Conservation (phyloP, 2,113 vertebrate genomes). For the Leptocoma aspasia region DNA sequence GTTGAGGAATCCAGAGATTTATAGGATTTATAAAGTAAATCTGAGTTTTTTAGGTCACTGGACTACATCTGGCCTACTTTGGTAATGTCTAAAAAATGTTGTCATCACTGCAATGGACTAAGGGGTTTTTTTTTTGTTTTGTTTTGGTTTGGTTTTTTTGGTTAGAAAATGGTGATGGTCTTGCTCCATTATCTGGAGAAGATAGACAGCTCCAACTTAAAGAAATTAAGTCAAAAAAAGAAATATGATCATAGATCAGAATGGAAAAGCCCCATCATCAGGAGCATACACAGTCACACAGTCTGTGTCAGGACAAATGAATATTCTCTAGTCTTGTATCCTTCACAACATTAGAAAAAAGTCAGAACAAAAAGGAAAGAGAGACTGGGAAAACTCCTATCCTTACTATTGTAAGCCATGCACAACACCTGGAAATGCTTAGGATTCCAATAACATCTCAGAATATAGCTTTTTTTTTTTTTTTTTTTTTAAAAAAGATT, state of each 20-base stretch:
- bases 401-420: neutral
- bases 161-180: neutral
- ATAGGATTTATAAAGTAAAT: neutral
- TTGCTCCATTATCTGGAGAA: neutral
- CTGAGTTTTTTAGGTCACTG: neutral
- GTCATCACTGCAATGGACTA: neutral
- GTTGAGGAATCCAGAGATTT: neutral
- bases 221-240: neutral
- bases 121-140: too few species aligned
- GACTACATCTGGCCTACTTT: neutral
- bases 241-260: neutral
- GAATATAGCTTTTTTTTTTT: neutral
- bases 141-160: too few species aligned
- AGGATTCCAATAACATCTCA: neutral
- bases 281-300: neutral
- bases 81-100: neutral
- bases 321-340: neutral
- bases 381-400: neutral
- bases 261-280: neutral
- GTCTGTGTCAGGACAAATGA: neutral
- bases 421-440: slow-evolving; percentile 46
- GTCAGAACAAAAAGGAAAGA: neutral
- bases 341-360: neutral
- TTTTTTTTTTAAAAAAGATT: too few species aligned
- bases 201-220: neutral